Evolutionary conservation across 2,888 invertebrate genomes (phyloP).

Genomic region (Dichetophora obliterata): DNA sequence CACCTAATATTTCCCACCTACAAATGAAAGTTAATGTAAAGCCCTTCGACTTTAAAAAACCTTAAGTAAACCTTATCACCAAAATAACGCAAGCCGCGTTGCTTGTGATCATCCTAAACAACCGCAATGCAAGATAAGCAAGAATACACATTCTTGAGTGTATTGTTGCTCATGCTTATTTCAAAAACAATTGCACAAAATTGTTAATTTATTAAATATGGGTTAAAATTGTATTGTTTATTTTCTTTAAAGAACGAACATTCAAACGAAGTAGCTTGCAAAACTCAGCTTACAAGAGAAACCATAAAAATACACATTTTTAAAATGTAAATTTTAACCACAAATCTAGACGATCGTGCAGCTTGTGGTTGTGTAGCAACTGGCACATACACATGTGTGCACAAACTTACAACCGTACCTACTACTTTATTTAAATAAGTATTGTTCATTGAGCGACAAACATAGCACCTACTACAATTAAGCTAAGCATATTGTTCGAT

Average conservation of each 20-base stretch:
- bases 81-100: background rate
- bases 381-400: background rate
- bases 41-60: too few relatives aligned
- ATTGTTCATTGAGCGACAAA: background rate
- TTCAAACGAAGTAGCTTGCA: slow-evolving; percentile 17
- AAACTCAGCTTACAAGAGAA: slow-evolving; percentile 30
- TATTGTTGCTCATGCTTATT: background rate
- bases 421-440: slow-evolving; percentile 10
- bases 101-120: background rate
- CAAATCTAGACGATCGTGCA: slow-evolving; percentile 37
- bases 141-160: slow-evolving; percentile 13
- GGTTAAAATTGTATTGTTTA: slow-evolving; percentile 18
- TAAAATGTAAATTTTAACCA: slow-evolving; percentile 35
- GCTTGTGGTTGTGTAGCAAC: slow-evolving; percentile 18
- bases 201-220: slow-evolving; percentile 24
- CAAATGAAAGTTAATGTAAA: too few relatives aligned
- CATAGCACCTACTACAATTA: too few relatives aligned
- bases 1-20: too few relatives aligned
- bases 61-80: too few relatives aligned
- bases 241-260: slow-evolving; percentile 1
- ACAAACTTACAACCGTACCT: background rate
- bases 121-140: slow-evolving; percentile 6
- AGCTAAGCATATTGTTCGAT: too few relatives aligned
- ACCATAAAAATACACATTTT: slow-evolving; percentile 36
- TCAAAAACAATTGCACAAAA: slow-evolving; percentile 29